Percentiles rank a stretch among this genome's conserved stretches.
These are phyloP conservation scores for Drosophila anomalata DNA, from an alignment of 2,888 invertebrate genomes.

Conservation along the genomic window DNA sequence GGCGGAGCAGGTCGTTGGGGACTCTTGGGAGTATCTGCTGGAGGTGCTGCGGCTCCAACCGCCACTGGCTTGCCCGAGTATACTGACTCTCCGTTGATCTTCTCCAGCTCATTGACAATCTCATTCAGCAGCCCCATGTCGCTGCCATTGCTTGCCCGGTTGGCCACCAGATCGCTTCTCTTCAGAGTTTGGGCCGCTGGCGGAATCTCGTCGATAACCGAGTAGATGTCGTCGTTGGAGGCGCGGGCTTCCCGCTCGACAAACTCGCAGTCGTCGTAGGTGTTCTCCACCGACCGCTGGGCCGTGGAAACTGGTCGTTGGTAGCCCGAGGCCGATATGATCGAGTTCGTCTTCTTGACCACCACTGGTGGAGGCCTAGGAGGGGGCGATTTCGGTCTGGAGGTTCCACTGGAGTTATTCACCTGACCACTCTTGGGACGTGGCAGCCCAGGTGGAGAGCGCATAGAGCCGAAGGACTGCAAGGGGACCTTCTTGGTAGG, in stretches of 20 bases:
- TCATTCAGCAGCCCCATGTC: conserved; percentile 92
- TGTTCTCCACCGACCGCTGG: conserved; percentile 83
- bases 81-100: conserved; percentile 93
- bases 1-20: conserved; percentile 86
- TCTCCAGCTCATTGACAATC: conserved; percentile 94
- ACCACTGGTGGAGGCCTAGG: conserved; percentile 86
- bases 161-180: conserved; percentile 83
- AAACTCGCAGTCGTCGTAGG: conserved; percentile 92
- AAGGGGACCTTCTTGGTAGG: conserved; percentile 85
- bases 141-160: conserved; percentile 59
- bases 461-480: conserved; percentile 93
- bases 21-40: conserved; percentile 65
- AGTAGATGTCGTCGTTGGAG: conserved; percentile 92
- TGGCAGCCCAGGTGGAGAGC: conserved; percentile 86
- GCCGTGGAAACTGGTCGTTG: conserved; percentile 85
- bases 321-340: conserved; percentile 85
- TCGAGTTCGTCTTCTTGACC: conserved; percentile 83
- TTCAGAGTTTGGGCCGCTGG: conserved; percentile 83
- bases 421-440: conserved; percentile 90
- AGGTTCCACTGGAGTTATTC: conserved; percentile 68
- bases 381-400: conserved; percentile 90
- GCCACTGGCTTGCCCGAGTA: conserved; percentile 88
- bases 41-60: conserved; percentile 83
- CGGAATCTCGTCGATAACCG: conserved; percentile 92
- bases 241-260: conserved; percentile 85